phyloP scores from a whole-genome alignment of 2,797 vertebrate species.

The Notoglanidium macrostoma region DNA sequence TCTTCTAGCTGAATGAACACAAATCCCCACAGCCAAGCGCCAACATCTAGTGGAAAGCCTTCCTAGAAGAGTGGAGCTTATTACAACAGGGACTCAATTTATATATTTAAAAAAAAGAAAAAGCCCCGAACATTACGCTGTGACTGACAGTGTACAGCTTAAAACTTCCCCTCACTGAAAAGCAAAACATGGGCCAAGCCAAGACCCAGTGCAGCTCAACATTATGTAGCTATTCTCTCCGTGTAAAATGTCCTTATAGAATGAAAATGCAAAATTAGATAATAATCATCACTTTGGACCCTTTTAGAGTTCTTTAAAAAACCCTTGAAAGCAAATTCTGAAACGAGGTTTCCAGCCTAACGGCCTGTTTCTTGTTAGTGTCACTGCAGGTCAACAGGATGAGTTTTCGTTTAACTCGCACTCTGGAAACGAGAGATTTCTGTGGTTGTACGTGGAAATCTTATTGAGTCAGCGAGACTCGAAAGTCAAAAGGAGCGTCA shows the following conservation, averaged over 20 bases:
- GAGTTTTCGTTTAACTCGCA: constrained; percentile 6
- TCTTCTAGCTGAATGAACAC: neutral
- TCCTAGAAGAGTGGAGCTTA: neutral
- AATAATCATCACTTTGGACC: neutral
- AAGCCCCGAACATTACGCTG: neutral
- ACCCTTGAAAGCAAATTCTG: neutral
- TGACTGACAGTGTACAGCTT: neutral
- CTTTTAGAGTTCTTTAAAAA: neutral
- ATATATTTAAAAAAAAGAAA: neutral
- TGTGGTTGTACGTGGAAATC: constrained; percentile 14
- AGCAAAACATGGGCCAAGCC: neutral
- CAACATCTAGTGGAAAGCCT: neutral
- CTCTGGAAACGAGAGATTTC: constrained; percentile 24
- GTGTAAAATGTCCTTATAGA: neutral
- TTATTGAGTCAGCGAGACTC: constrained; percentile 15
- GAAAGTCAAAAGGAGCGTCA: constrained; percentile 18
- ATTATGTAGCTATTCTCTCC: no score
- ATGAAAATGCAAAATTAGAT: neutral
- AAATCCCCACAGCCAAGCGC: neutral
- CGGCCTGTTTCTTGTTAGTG: neutral
- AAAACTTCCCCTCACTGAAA: neutral
- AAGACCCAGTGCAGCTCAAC: neutral
- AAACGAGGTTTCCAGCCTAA: neutral
- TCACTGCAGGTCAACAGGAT: neutral
- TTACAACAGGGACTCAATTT: neutral